These are phyloP conservation scores for Synergus itoensis DNA, from an alignment of 2,888 invertebrate genomes.

Conservation along the genomic window DNA sequence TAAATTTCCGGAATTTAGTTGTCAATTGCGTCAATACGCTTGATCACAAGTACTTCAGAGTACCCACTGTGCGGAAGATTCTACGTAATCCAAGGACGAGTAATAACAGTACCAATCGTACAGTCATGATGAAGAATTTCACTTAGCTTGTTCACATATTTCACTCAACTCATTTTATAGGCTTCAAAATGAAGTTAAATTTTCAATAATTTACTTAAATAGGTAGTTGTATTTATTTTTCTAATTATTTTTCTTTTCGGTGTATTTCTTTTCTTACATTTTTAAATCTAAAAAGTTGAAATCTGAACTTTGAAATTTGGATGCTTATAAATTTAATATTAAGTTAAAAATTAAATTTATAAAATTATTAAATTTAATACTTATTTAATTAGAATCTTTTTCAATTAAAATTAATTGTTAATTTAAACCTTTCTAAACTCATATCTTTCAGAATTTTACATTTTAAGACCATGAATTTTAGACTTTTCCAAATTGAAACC, in stretches of 20 bases:
- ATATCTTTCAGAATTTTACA: background rate
- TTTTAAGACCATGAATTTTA: background rate
- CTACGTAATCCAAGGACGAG: conserved; percentile 1
- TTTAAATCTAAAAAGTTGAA: too few relatives aligned
- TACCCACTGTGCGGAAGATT: conserved; percentile 19
- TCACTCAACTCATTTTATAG: background rate
- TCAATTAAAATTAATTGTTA: too few relatives aligned
- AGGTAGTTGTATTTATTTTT: too few relatives aligned
- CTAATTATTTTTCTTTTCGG: too few relatives aligned
- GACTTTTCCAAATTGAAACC: background rate
- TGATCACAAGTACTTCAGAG: conserved; percentile 25
- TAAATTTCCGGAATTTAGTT: conserved; percentile 15
- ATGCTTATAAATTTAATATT: too few relatives aligned
- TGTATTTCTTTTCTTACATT: too few relatives aligned
- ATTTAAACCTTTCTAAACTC: too few relatives aligned
- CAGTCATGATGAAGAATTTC: background rate
- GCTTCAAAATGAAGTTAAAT: background rate
- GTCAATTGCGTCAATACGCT: conserved; percentile 16
- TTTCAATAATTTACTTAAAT: too few relatives aligned
- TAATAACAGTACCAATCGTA: conserved; percentile 8
- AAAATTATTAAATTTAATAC: too few relatives aligned
- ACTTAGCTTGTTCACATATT: conserved; percentile 27
- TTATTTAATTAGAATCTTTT: too few relatives aligned
- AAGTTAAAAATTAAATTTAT: too few relatives aligned
- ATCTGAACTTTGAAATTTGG: too few relatives aligned